These are phyloP conservation scores for Chamaea fasciata DNA, from an alignment of 2,113 vertebrate species.

Conservation along the genomic window DNA sequence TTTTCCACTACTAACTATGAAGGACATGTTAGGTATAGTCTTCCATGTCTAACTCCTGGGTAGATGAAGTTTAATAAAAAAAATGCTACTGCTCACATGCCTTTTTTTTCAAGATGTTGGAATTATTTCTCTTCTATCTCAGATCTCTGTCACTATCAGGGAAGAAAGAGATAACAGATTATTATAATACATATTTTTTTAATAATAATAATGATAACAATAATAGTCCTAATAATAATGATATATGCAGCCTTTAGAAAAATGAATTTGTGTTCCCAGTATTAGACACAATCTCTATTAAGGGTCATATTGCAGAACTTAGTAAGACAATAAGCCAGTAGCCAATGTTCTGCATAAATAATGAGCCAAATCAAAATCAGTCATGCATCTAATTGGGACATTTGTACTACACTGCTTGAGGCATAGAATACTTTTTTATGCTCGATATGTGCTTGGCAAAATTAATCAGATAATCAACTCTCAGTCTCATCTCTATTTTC, in stretches of 20 bases:
- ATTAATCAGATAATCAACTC: conserved; percentile 64
- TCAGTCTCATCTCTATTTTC: conserved; percentile 18
- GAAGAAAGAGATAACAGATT: not conserved
- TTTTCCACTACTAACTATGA: not conserved
- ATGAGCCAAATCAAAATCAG: conserved; percentile 73
- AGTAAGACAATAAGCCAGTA: conserved; percentile 63
- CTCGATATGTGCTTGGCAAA: conserved; percentile 63
- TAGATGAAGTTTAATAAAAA: not conserved
- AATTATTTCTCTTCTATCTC: not conserved
- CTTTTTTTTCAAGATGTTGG: not conserved
- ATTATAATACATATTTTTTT: not conserved
- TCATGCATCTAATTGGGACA: conserved; percentile 79
- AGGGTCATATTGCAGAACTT: conserved; percentile 48
- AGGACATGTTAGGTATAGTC: not conserved
- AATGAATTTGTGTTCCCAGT: not conserved
- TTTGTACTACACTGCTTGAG: conserved; percentile 74
- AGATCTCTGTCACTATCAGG: not conserved
- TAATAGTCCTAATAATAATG: not conserved
- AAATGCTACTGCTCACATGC: not conserved
- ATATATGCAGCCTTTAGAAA: not conserved
- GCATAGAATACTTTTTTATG: conserved; percentile 62
- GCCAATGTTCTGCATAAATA: conserved; percentile 74
- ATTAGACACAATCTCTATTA: conserved; percentile 37
- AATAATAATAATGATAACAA: not conserved
- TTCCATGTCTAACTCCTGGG: not conserved